Conservation (phyloP, 2,888 invertebrate species). For the Epinotia demarniana region DNA sequence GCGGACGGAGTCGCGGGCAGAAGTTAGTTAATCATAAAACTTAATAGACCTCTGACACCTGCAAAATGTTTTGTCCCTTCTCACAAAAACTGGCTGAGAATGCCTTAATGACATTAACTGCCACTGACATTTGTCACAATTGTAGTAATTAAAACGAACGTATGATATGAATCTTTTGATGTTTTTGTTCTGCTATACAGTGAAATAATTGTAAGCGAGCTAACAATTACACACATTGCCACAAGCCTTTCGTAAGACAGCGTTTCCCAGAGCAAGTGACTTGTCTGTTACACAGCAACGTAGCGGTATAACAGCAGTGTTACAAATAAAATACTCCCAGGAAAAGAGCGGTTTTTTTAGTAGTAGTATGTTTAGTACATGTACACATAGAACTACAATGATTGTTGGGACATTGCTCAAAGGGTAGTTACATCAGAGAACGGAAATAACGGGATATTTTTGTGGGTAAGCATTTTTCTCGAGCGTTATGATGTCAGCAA, state of each 20-base stretch:
- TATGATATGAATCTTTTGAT: no score
- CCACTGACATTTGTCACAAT: no score
- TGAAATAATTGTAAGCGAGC: no score
- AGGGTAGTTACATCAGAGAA: not conserved
- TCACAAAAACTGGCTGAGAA: no score
- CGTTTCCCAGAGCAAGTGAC: not conserved
- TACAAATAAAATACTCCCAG: not conserved
- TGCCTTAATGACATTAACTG: no score
- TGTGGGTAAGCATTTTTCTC: not conserved
- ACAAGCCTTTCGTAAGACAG: not conserved
- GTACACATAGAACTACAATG: not conserved
- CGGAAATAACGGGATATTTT: constrained; percentile 3
- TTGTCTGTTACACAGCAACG: not conserved
- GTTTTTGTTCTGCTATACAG: no score
- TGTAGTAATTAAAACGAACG: no score
- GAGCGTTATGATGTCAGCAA: not conserved
- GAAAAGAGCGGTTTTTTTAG: constrained; percentile 1
- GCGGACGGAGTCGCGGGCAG: no score
- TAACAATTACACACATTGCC: no score
- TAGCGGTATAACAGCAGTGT: not conserved
- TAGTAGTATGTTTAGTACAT: not conserved
- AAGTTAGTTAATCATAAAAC: no score
- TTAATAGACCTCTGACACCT: no score
- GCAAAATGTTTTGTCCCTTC: no score
- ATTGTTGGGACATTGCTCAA: constrained; percentile 12